phyloP scores from a whole-genome alignment of 2,797 vertebrate species.

The Pangasius macronema region DNA sequence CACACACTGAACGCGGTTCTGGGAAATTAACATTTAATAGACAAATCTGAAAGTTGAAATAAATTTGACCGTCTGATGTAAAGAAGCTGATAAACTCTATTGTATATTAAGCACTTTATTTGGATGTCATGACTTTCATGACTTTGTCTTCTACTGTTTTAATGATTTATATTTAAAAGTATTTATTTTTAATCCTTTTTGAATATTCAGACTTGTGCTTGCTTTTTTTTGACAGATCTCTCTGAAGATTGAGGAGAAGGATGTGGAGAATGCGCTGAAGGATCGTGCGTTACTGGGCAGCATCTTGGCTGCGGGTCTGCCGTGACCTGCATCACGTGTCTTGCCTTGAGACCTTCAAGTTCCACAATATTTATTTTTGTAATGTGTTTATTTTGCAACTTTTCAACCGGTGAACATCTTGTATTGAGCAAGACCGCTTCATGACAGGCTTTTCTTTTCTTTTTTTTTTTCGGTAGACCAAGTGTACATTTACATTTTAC shows the following conservation, averaged over 20 bases:
- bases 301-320: conserved; percentile 83
- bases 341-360: neutral
- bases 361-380: neutral
- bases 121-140: neutral
- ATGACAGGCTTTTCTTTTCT: neutral
- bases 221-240: conserved; percentile 75
- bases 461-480: neutral
- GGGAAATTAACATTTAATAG: neutral
- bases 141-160: neutral
- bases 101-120: neutral
- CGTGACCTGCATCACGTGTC: conserved; percentile 44
- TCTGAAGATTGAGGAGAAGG: conserved; percentile 87
- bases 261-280: conserved; percentile 86
- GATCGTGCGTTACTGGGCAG: conserved; percentile 84
- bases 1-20: neutral
- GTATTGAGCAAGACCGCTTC: neutral
- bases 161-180: neutral
- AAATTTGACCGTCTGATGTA: too few relatives aligned
- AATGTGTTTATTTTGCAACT: neutral
- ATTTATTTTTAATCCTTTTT: neutral
- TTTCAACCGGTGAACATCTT: neutral
- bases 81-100: too few relatives aligned
- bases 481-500: neutral
- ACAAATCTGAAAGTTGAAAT: neutral
- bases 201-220: neutral